Conservation (phyloP, 2,888 invertebrate genomes). For the Platycheirus albimanus region DNA sequence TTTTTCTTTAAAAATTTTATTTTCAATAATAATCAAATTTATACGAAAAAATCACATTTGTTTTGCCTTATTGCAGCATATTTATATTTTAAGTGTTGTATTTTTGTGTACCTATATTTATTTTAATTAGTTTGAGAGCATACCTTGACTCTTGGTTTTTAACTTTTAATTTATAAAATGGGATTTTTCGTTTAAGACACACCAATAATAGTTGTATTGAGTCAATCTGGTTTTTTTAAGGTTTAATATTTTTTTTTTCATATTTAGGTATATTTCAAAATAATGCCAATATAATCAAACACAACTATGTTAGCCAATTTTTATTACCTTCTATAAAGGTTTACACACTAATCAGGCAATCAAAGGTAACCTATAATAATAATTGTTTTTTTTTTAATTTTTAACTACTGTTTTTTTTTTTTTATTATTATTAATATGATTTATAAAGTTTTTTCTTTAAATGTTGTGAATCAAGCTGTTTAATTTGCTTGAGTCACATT, state of each 20-base stretch:
- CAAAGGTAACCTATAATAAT: slow-evolving; percentile 32
- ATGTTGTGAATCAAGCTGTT: slow-evolving; percentile 47
- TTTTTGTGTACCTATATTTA: slow-evolving; percentile 33
- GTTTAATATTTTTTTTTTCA: slow-evolving; percentile 20
- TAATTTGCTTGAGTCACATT: slow-evolving; percentile 51
- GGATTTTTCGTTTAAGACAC: slow-evolving; percentile 60
- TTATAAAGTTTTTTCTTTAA: slow-evolving; percentile 45
- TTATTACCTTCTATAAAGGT: slow-evolving; percentile 14
- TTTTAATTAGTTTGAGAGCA: slow-evolving; percentile 44
- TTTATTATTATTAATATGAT: slow-evolving; percentile 26
- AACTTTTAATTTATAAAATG: slow-evolving; percentile 56
- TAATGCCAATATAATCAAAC: slow-evolving; percentile 28
- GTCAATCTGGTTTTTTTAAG: slow-evolving; percentile 29
- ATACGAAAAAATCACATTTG: slow-evolving; percentile 72
- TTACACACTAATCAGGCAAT: slow-evolving; percentile 69
- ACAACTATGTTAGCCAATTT: slow-evolving; percentile 57
- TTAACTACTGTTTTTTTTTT: slow-evolving; percentile 19
- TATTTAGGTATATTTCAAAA: slow-evolving; percentile 30
- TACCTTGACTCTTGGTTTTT: slow-evolving; percentile 22
- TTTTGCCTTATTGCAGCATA: slow-evolving; percentile 67
- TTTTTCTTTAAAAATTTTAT: no score
- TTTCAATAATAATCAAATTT: slow-evolving; percentile 47
- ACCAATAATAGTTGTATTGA: slow-evolving; percentile 65
- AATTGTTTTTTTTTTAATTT: slow-evolving; percentile 15
- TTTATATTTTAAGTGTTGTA: slow-evolving; percentile 31